These are phyloP conservation scores for Lepas anatifera DNA, from an alignment of 2,888 invertebrate species.

Conservation along the genomic window DNA sequence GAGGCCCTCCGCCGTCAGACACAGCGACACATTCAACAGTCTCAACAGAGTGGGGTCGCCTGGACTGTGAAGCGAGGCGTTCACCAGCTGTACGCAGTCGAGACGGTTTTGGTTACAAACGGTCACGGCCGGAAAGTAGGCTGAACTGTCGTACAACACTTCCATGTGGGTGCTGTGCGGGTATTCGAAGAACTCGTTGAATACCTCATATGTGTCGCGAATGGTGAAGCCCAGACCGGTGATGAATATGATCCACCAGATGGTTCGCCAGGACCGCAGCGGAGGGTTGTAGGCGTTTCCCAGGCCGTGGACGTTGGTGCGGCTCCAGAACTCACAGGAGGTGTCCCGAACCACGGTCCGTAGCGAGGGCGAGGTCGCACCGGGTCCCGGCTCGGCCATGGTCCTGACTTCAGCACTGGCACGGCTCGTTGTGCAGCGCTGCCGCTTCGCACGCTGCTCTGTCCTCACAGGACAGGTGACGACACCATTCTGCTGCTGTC, in stretches of 20 bases:
- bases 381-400: too few relatives aligned
- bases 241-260: neutral
- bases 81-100: conserved; percentile 15
- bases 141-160: neutral
- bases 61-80: neutral
- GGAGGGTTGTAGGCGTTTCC: neutral
- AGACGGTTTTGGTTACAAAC: conserved; percentile 20
- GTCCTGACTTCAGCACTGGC: too few relatives aligned
- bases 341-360: too few relatives aligned
- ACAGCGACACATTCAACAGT: neutral
- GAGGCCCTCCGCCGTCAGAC: neutral
- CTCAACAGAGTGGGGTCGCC: neutral
- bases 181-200: neutral
- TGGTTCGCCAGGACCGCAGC: neutral
- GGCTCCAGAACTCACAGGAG: neutral
- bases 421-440: too few relatives aligned
- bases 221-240: neutral
- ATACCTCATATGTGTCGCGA: neutral
- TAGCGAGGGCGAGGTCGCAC: too few relatives aligned
- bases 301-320: neutral
- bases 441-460: too few relatives aligned
- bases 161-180: conserved; percentile 6
- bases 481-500: too few relatives aligned
- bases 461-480: too few relatives aligned
- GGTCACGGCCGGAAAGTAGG: conserved; percentile 18